These are phyloP conservation scores for Malacoraja senta DNA, from an alignment of 2,797 vertebrate genomes.

Conservation along the genomic window DNA sequence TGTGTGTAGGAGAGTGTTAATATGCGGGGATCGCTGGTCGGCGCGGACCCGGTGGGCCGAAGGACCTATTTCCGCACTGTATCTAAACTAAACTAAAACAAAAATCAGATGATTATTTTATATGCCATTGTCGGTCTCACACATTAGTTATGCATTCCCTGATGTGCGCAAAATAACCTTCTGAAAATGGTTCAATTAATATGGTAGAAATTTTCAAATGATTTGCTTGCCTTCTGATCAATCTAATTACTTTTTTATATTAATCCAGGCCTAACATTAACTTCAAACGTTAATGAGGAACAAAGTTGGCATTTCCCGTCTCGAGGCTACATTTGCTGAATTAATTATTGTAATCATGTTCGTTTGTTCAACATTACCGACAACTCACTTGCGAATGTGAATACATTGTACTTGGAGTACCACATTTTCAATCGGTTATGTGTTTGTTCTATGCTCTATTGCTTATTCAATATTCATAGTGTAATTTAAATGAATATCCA, in stretches of 20 bases:
- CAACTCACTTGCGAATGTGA: background rate
- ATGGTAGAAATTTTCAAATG: background rate
- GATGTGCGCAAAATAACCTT: background rate
- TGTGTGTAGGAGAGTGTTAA: too few species aligned
- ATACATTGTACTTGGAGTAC: background rate
- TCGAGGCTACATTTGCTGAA: background rate
- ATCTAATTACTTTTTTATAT: slow-evolving; percentile 11
- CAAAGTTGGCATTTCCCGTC: background rate
- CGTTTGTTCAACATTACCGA: background rate
- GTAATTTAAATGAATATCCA: slow-evolving; percentile 14
- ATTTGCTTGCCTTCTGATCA: background rate
- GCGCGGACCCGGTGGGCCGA: too few species aligned
- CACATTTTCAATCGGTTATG: background rate
- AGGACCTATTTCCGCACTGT: too few species aligned
- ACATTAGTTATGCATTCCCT: background rate
- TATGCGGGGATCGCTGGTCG: too few species aligned
- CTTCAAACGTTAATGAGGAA: slow-evolving; percentile 14
- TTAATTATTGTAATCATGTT: background rate
- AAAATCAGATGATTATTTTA: background rate
- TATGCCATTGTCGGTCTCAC: background rate
- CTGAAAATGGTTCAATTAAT: slow-evolving; percentile 24
- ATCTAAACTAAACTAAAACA: too few species aligned
- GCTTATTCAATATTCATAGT: background rate
- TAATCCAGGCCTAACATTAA: background rate
- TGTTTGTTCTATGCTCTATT: background rate